A percentile compares a stretch with the other conserved stretches of the same genome.
These are phyloP conservation scores for Setipinna tenuifilis DNA, from an alignment of 2,797 vertebrate species.

Conservation along the genomic window DNA sequence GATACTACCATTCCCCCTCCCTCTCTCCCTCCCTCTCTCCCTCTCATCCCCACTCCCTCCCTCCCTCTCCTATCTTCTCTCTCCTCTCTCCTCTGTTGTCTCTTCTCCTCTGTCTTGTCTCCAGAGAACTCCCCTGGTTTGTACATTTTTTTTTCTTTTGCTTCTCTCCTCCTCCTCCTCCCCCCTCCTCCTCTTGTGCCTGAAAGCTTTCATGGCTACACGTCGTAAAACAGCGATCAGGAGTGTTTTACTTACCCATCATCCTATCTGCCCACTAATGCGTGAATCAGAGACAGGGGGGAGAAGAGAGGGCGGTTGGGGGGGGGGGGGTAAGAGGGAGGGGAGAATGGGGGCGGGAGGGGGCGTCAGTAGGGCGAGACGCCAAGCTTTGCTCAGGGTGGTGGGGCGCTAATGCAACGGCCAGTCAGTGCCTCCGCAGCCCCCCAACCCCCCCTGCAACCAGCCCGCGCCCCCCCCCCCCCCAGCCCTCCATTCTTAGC, in stretches of 20 bases:
- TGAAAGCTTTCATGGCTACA: slow-evolving; percentile 5
- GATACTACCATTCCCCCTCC: background rate
- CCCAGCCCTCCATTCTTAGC: slow-evolving; percentile 50
- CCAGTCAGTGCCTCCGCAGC: slow-evolving; percentile 33
- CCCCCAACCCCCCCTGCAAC: slow-evolving; percentile 41
- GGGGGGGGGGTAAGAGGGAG: background rate
- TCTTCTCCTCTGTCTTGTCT: background rate
- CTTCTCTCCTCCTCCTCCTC: background rate
- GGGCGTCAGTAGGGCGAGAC: slow-evolving; percentile 45
- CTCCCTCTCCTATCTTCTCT: background rate
- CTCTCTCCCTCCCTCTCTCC: background rate
- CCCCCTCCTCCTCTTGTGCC: background rate
- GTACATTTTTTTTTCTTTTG: background rate
- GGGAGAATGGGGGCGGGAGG: slow-evolving; percentile 9
- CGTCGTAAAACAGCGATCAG: slow-evolving; percentile 33
- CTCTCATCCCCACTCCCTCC: background rate
- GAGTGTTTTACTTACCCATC: slow-evolving; percentile 37
- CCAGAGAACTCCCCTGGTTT: background rate
- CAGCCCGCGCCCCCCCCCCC: background rate
- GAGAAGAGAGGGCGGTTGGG: background rate
- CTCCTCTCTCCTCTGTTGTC: background rate
- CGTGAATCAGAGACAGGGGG: slow-evolving; percentile 28
- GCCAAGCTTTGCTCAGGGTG: slow-evolving; percentile 31
- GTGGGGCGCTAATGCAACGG: slow-evolving; percentile 38
- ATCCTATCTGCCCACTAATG: slow-evolving; percentile 36